Base-by-base conservation (phyloP, 2,797 vertebrate species). In the Chiroxiphia lanceolata region DNA sequence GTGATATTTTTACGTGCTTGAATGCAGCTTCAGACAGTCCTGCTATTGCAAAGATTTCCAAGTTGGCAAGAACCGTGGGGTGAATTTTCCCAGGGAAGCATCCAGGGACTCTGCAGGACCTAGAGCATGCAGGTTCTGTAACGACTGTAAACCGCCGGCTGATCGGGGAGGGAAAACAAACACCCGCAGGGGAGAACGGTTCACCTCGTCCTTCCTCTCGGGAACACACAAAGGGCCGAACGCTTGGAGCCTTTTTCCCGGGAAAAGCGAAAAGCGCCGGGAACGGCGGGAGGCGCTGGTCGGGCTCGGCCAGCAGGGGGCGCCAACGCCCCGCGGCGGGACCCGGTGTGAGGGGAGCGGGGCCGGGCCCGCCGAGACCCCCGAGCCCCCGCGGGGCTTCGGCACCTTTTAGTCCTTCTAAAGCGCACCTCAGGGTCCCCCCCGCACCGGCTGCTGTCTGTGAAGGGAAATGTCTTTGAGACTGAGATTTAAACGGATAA, bases 281-380 rank as follows among this genome's bases (percentile, higher is more conserved):
- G 15, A 42, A 22, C 2, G 38, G 60, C 27, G 38, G 60, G 60
- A 63, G 60, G 27, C 38, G 19, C 60, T 22, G 60, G 27, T 5
- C 19, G 9, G 36, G 17, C 14, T 17, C 3, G 51, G 51, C 26
- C 99, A 98, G 95, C 97, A 98, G 99, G 97, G 98, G 99, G 98
- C 98, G 98, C 98, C 98, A 91, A 96, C 96, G 97, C 57, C 96
- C 96, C 96, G 72, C 86, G 70, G 59, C 22, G 31, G 42, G 36
- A 13, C 21, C 20, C 26, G 48, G 15, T 4, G 10, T 18, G 29
- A 4, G 38, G 31, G n/a, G 10, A 4, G 45, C 31, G 48, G 40
- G 27, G 10, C 29, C 23, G 17, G 18, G 15, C 4, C 60, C n/a
- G 40, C 36, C 17, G 9, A 6, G 17, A 10, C 56, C n/a, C 36